Evolutionary conservation across 1,140 invertebrate species (phyloP).

Genomic region (Capitella teleta): DNA sequence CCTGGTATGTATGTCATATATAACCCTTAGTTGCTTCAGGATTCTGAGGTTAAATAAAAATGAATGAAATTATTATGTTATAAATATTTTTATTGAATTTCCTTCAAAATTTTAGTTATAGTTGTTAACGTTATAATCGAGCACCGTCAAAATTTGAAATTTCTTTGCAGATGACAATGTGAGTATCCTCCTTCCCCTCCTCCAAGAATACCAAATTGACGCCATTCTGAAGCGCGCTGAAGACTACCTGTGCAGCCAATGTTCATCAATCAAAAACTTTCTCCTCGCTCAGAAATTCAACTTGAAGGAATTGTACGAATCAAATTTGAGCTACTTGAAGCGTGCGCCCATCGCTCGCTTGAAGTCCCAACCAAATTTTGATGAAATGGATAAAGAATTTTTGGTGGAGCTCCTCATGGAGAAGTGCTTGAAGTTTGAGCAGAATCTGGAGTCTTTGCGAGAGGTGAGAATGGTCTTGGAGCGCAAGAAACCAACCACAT

Average conservation of each 20-base stretch:
- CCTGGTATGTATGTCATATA: too few relatives aligned
- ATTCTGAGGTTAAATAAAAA: too few relatives aligned
- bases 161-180: constrained; percentile 10
- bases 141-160: too few relatives aligned
- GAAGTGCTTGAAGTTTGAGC: constrained; percentile 13
- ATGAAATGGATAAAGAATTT: constrained; percentile 7
- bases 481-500: constrained; percentile 14
- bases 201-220: constrained; percentile 19
- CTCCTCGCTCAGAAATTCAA: constrained; percentile 13
- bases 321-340: constrained; percentile 10
- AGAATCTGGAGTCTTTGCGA: constrained; percentile 10
- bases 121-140: too few relatives aligned
- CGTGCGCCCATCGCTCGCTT: constrained; percentile 7
- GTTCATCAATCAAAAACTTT: constrained; percentile 11
- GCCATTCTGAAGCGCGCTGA: constrained; percentile 13
- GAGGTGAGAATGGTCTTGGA: constrained; percentile 14
- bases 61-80: too few relatives aligned
- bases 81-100: too few relatives aligned
- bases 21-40: too few relatives aligned
- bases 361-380: constrained; percentile 9
- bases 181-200: constrained; percentile 4
- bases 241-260: constrained; percentile 14
- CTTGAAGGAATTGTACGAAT: constrained; percentile 5
- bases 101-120: too few relatives aligned
- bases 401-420: constrained; percentile 7